phyloP scores from a whole-genome alignment of 2,888 invertebrate genomes.

The Cynaeus angustus region DNA sequence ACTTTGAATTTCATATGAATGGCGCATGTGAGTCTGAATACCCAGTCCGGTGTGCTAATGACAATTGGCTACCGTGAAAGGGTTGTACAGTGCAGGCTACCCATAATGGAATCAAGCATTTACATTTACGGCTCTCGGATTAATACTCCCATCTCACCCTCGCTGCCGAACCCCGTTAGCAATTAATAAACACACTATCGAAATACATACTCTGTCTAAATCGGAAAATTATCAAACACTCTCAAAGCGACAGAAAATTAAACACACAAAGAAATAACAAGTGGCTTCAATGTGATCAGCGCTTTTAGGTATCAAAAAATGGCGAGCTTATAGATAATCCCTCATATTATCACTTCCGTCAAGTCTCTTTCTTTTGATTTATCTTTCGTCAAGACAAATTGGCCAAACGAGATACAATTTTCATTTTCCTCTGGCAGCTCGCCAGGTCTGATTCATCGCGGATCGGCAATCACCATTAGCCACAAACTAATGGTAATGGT shows the following conservation, averaged over 20 bases:
- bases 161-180: constrained; percentile 23
- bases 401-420: constrained; percentile 40
- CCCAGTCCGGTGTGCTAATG: constrained; percentile 67
- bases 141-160: constrained; percentile 47
- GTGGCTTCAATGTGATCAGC: too few relatives aligned
- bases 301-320: background rate
- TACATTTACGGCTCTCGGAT: constrained; percentile 63
- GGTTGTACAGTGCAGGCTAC: constrained; percentile 60
- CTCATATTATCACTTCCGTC: constrained; percentile 2
- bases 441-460: constrained; percentile 62
- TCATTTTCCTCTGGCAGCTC: constrained; percentile 47
- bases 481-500: constrained; percentile 63
- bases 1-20: constrained; percentile 69
- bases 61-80: constrained; percentile 69
- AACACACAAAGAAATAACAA: too few relatives aligned
- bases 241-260: background rate
- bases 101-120: constrained; percentile 67
- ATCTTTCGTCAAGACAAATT: constrained; percentile 25
- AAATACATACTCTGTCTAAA: background rate
- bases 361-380: constrained; percentile 11
- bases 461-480: constrained; percentile 64
- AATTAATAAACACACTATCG: constrained; percentile 39
- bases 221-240: background rate
- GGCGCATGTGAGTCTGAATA: constrained; percentile 63
- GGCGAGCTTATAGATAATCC: background rate